Evolutionary conservation across 2,797 vertebrate species (phyloP).

Genomic region (Aquila chrysaetos): DNA sequence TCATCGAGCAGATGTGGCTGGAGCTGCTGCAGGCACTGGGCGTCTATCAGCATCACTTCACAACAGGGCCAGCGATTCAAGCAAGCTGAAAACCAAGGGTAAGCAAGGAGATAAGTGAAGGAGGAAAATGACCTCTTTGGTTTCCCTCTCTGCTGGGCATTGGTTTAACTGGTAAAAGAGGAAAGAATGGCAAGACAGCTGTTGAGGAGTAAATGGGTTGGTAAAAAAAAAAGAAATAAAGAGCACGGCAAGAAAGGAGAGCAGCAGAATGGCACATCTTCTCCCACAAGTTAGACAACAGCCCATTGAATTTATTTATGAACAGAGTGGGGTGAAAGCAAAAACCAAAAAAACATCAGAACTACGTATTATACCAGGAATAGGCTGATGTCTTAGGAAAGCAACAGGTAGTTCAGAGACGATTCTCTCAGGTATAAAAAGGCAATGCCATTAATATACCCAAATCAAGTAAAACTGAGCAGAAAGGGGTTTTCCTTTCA

Average conservation of each 20-base stretch:
- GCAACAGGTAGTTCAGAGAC: background rate
- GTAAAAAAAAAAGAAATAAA: background rate
- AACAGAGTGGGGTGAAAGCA: background rate
- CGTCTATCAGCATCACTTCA: background rate
- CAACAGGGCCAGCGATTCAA: rapidly evolving
- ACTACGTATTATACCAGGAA: background rate
- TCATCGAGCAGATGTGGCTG: background rate
- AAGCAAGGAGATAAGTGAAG: background rate
- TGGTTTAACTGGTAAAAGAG: background rate
- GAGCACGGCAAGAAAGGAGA: background rate
- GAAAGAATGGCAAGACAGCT: background rate
- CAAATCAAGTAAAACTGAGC: background rate
- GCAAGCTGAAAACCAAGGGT: background rate
- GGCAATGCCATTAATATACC: background rate
- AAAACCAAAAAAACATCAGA: background rate
- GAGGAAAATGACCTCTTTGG: background rate
- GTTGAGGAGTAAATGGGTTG: background rate
- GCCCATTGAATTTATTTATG: background rate
- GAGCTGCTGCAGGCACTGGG: background rate
- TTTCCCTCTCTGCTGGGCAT: background rate
- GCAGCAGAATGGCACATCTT: background rate
- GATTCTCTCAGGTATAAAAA: background rate
- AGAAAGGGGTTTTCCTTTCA: background rate
- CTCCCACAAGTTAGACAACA: background rate
- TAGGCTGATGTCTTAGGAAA: background rate